Conservation (phyloP, 2,888 invertebrate species). For the Micropterix aruncella region DNA sequence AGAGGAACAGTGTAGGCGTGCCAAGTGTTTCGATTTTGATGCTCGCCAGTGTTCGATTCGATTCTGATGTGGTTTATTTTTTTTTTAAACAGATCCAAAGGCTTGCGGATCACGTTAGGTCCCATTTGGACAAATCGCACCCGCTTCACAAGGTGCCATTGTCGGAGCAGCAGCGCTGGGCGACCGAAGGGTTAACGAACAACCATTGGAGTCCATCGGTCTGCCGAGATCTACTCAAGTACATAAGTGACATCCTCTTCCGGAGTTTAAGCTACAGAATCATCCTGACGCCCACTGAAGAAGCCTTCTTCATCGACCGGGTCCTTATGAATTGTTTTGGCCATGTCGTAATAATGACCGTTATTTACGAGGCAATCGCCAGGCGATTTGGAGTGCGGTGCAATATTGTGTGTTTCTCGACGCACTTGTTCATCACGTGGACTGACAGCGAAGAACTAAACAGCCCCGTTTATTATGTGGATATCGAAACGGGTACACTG, state of each 20-base stretch:
- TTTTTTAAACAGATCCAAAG: background rate
- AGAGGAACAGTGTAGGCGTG: too few species aligned
- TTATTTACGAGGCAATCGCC: constrained; percentile 8
- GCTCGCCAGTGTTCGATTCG: too few species aligned
- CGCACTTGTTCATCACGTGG: constrained; percentile 10
- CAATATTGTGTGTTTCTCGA: constrained; percentile 7
- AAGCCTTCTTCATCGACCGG: background rate
- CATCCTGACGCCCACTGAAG: background rate
- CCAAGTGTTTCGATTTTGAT: too few species aligned
- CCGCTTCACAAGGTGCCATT: background rate
- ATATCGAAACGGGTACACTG: constrained; percentile 5
- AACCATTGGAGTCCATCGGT: background rate
- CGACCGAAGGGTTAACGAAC: background rate
- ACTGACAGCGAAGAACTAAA: constrained; percentile 7
- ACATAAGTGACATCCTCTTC: background rate
- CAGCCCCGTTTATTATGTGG: constrained; percentile 6
- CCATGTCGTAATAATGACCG: constrained; percentile 1
- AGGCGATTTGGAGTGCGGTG: constrained; percentile 9
- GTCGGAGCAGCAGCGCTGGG: background rate
- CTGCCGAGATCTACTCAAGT: background rate
- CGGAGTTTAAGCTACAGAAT: background rate
- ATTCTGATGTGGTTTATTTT: too few species aligned
- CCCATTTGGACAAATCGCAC: background rate
- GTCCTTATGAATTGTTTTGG: constrained; percentile 3
- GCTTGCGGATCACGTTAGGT: background rate